Base-by-base conservation (phyloP, 1,140 invertebrate genomes). In the Zaprionus africanus region DNA sequence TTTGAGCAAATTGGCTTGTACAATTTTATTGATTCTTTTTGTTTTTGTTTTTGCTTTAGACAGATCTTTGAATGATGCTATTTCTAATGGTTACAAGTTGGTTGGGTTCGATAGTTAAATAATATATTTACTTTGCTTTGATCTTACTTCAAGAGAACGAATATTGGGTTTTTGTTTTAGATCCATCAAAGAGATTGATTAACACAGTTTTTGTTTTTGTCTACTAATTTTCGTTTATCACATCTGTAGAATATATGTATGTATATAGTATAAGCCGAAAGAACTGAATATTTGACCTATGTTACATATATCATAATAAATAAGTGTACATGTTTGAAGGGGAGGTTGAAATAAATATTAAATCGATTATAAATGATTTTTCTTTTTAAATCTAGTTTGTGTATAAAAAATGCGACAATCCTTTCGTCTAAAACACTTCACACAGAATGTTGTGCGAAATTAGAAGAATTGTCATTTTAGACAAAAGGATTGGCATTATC, bases 401-500 rank as follows among this genome's bases (percentile, higher is more conserved):
- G 66, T 76, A 90, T 91, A 90, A 90, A 90, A 90, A 90, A 90
- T 90, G 86, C 86, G 73, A 78, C 87, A 92, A 91, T 92, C 91
- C 84, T 92, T 92, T 92, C 91, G 85, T 87, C 91, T 92, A 92
- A 92, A 92, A 92, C 69, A 78, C 70, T 79, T 78, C 57, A 59
- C 77, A 76, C 65, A 75, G 63, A 22, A 17, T 43, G 9, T 68
- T 81, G 56, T 70, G 67, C 53, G 81, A 81, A 69, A 90, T 81
- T 79, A 76, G 73, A 90, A 78, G 67, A 83, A 77, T 76, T 82
- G 59, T 76, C 57, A 92, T 92, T 92, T 92, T 92, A 92, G 91
- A 83, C 88, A 92, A 92, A 91, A 92, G 78, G 91, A 92, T 92
- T 92, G 82, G 91, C 91, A 92, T 92, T 92, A 83, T 91, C 81